Conservation (phyloP, 2,797 vertebrate species). For the Nyctibius grandis region DNA sequence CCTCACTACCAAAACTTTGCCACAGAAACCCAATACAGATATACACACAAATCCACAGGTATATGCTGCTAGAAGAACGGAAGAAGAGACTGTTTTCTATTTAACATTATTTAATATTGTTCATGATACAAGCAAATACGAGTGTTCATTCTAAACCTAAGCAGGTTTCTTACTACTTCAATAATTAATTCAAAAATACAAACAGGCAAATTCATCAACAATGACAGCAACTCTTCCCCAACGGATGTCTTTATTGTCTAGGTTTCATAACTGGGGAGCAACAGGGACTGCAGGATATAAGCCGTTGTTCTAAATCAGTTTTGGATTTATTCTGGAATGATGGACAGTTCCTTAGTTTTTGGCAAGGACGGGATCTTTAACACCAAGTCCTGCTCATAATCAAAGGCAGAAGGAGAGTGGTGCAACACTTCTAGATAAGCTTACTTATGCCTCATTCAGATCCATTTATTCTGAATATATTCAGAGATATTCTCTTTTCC, state of each 20-base stretch:
- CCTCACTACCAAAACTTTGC: background rate
- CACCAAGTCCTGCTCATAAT: background rate
- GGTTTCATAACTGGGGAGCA: background rate
- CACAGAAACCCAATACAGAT: background rate
- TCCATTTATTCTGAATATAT: background rate
- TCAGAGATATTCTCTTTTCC: background rate
- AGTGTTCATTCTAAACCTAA: background rate
- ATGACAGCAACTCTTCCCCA: background rate
- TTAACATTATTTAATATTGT: background rate
- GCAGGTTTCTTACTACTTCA: background rate
- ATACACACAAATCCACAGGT: background rate
- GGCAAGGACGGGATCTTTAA: background rate
- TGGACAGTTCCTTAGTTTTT: background rate
- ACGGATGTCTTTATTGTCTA: background rate
- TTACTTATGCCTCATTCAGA: background rate
- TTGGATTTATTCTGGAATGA: background rate
- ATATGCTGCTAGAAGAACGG: background rate
- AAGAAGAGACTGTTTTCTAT: background rate
- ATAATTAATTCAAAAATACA: background rate
- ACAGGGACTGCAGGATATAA: background rate
- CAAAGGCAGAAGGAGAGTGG: background rate
- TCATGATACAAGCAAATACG: background rate
- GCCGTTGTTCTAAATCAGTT: background rate
- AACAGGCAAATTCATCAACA: background rate
- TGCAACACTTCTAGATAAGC: background rate